A percentile compares a stretch with the other conserved stretches of the same genome.
Conservation (phyloP, 1,140 invertebrate genomes). For the Calliphora vicina region DNA sequence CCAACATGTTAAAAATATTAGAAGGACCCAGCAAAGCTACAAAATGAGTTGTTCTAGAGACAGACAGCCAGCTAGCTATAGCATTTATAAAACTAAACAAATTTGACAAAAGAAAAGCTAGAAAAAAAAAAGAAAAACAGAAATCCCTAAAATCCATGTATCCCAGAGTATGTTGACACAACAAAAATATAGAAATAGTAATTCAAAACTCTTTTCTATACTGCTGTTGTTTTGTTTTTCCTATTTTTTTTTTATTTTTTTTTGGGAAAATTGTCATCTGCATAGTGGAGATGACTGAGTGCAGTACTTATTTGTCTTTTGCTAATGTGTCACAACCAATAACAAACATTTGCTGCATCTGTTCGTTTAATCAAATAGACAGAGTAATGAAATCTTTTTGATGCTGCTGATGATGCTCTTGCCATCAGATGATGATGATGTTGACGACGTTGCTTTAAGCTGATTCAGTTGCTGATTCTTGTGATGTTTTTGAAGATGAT, state of each 20-base stretch:
- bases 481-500: background rate
- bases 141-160: background rate
- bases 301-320: background rate
- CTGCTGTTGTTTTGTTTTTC: too few species aligned
- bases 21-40: background rate
- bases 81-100: constrained; percentile 1
- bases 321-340: constrained; percentile 16
- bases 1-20: background rate
- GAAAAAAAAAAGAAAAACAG: background rate
- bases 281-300: background rate
- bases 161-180: background rate
- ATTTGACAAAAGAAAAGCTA: background rate
- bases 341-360: constrained; percentile 1
- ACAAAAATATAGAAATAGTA: background rate
- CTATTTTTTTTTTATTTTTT: background rate
- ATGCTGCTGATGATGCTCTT: background rate
- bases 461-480: background rate
- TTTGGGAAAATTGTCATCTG: background rate
- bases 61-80: too few species aligned
- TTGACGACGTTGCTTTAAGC: background rate
- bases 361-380: constrained; percentile 10
- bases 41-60: background rate
- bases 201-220: background rate
- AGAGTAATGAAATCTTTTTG: constrained; percentile 10
- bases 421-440: background rate